These are phyloP conservation scores for Cataglyphis hispanica DNA, from an alignment of 1,140 invertebrate genomes.

Conservation along the genomic window DNA sequence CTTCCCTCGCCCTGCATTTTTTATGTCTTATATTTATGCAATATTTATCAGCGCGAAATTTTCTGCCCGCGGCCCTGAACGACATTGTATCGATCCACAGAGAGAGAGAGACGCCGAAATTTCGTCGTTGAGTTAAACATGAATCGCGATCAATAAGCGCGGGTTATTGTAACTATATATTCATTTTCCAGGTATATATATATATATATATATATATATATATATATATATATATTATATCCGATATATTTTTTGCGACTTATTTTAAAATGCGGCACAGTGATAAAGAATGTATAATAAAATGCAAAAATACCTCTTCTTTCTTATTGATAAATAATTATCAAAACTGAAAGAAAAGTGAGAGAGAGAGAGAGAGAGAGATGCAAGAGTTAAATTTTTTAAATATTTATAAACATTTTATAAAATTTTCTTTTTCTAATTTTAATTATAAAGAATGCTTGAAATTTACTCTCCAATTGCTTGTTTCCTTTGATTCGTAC, in stretches of 20 bases:
- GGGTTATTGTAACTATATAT: neutral
- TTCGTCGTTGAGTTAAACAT: neutral
- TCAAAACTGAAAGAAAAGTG: too few relatives aligned
- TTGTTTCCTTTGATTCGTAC: neutral
- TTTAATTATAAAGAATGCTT: neutral
- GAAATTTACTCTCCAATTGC: neutral
- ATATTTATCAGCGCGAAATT: slow-evolving; percentile 58
- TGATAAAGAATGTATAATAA: neutral
- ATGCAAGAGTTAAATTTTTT: neutral
- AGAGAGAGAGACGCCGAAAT: neutral
- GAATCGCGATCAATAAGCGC: neutral
- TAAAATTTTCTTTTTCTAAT: neutral
- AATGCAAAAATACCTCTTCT: too few relatives aligned
- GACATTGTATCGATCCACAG: slow-evolving; percentile 57
- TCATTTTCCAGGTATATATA: neutral
- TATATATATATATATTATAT: too few relatives aligned
- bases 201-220: too few relatives aligned
- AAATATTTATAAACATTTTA: neutral
- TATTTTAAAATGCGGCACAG: neutral
- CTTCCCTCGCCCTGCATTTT: slow-evolving; percentile 26
- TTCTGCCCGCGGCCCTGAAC: slow-evolving; percentile 56
- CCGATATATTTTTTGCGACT: neutral
- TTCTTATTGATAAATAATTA: neutral
- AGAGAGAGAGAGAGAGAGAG: too few relatives aligned
- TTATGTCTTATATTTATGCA: slow-evolving; percentile 55